These are phyloP conservation scores for Latrodectus geometricus DNA, from an alignment of 1,140 invertebrate genomes.

Conservation along the genomic window DNA sequence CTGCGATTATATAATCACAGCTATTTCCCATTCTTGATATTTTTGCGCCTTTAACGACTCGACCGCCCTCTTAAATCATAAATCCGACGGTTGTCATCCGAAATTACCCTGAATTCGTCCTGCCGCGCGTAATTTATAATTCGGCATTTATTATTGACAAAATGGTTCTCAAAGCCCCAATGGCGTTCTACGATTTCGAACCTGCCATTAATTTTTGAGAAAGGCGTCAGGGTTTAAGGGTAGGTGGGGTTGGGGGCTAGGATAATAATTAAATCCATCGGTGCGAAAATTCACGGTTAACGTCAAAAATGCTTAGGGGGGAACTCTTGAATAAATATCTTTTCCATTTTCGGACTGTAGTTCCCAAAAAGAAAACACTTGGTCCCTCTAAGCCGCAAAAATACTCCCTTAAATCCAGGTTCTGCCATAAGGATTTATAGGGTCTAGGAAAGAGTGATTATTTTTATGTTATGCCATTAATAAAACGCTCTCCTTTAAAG, in stretches of 20 bases:
- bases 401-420: neutral
- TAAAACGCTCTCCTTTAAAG: neutral
- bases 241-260: neutral
- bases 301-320: neutral
- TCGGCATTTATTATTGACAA: conserved; percentile 33
- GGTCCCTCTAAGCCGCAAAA: neutral
- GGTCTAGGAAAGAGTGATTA: neutral
- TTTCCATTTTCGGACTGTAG: neutral
- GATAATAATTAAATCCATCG: conserved; percentile 42
- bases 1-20: neutral
- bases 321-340: conserved; percentile 3
- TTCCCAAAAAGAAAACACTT: neutral
- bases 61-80: neutral
- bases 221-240: neutral
- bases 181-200: neutral
- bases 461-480: neutral
- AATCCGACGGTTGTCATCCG: neutral
- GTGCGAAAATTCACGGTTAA: conserved; percentile 7
- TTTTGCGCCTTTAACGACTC: neutral
- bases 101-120: neutral
- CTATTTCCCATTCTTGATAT: neutral
- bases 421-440: neutral
- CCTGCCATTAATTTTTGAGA: conserved; percentile 35
- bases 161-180: neutral
- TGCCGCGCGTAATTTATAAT: neutral